A percentile compares a stretch with the other conserved stretches of the same genome.
Evolutionary conservation across 2,113 vertebrate species (phyloP).

Genomic region (Callipepla squamata): DNA sequence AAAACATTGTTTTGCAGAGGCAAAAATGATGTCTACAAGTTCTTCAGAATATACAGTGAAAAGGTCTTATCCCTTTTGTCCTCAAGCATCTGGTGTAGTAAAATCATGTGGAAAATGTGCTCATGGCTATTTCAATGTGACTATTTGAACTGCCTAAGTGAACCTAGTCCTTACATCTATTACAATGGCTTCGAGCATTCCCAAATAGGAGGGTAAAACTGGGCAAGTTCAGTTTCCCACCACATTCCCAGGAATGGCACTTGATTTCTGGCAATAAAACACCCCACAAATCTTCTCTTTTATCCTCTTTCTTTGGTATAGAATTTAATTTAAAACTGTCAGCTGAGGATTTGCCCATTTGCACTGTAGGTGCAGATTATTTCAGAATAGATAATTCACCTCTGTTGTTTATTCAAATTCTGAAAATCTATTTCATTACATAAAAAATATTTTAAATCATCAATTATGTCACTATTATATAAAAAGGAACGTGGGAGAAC

Average conservation of each 20-base stretch:
- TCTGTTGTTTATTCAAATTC: neutral
- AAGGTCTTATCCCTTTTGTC: neutral
- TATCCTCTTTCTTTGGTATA: neutral
- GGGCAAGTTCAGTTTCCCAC: neutral
- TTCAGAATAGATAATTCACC: neutral
- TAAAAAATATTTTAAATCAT: neutral
- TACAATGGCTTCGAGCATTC: neutral
- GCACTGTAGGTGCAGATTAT: neutral
- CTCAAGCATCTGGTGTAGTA: neutral
- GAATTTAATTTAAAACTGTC: neutral
- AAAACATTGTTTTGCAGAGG: neutral
- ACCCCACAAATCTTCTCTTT: neutral
- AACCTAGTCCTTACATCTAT: rapidly evolving
- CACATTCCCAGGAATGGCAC: neutral
- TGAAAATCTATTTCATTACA: neutral
- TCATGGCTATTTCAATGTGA: neutral
- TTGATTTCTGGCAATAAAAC: neutral
- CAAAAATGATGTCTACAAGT: neutral
- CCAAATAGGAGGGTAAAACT: neutral
- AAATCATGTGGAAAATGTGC: neutral
- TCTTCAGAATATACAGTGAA: neutral
- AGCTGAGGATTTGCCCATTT: neutral
- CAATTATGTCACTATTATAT: neutral
- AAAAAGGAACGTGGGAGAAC: neutral
- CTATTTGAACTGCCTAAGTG: neutral